Conservation (phyloP, 1,140 invertebrate species). For the Epicauta chinensis region DNA sequence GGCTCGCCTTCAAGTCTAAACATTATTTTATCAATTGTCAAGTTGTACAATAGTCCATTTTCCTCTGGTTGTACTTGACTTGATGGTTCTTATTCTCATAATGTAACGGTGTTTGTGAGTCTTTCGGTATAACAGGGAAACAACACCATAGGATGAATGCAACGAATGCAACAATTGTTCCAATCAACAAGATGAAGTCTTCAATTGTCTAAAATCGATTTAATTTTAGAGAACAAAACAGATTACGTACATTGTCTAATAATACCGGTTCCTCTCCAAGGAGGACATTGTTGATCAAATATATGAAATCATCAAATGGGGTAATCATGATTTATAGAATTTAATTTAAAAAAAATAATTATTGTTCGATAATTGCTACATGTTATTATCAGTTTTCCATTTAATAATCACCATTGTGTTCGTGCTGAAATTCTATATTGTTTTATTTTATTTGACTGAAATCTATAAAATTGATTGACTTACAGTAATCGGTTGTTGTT, state of each 20-base stretch:
- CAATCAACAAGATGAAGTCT: constrained; percentile 55
- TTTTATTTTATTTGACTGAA: too few species aligned
- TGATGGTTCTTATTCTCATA: constrained; percentile 29
- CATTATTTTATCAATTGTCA: too few species aligned
- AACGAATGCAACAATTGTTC: constrained; percentile 56
- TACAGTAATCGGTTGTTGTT: neutral
- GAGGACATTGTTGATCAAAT: constrained; percentile 52
- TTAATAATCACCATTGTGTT: too few species aligned
- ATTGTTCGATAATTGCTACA: too few species aligned
- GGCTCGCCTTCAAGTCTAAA: too few species aligned
- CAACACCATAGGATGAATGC: constrained; percentile 59
- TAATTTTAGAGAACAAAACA: too few species aligned
- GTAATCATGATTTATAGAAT: constrained; percentile 43
- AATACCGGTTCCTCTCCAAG: constrained; percentile 54
- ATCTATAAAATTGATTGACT: too few species aligned
- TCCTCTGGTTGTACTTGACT: constrained; percentile 28
- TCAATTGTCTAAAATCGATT: constrained; percentile 43
- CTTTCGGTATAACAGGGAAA: constrained; percentile 57
- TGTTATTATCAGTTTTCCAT: too few species aligned
- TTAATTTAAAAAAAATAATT: too few species aligned
- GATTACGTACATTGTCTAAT: neutral
- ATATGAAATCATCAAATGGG: constrained; percentile 54
- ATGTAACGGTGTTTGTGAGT: constrained; percentile 25
- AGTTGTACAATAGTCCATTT: constrained; percentile 21
- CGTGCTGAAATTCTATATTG: too few species aligned